Evolutionary conservation across 2,113 vertebrate genomes (phyloP).

Genomic region (Tychaedon coryphoeus): DNA sequence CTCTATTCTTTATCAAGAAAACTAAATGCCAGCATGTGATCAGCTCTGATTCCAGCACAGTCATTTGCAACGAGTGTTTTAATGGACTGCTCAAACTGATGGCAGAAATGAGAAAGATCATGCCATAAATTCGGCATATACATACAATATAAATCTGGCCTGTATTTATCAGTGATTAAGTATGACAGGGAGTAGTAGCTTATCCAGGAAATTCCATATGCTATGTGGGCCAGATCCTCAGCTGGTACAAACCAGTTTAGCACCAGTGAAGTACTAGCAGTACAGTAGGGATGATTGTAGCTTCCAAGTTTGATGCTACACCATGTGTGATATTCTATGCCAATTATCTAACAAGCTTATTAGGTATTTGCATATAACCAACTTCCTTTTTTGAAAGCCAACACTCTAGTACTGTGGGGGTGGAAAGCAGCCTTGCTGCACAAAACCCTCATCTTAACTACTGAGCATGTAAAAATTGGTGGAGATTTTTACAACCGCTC

Average conservation of each 20-base stretch:
- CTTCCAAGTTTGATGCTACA: slow-evolving; percentile 36
- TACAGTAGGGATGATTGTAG: not conserved
- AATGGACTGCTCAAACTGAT: not conserved
- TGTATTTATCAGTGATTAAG: slow-evolving; percentile 32
- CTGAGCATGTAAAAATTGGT: not conserved
- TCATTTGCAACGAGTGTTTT: not conserved
- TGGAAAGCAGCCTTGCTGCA: not conserved
- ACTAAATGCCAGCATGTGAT: slow-evolving; percentile 53
- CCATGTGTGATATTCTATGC: slow-evolving; percentile 20
- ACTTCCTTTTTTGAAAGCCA: slow-evolving; percentile 19
- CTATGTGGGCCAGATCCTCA: slow-evolving; percentile 14
- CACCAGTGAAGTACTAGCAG: slow-evolving; percentile 14
- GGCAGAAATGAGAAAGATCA: slow-evolving; percentile 24
- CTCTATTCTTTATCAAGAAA: slow-evolving; percentile 64
- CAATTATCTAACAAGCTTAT: slow-evolving; percentile 50
- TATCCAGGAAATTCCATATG: slow-evolving; percentile 51
- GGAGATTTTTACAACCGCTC: not conserved
- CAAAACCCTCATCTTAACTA: not conserved
- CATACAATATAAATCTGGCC: not conserved
- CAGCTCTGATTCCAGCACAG: slow-evolving; percentile 37
- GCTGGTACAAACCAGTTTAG: slow-evolving; percentile 37
- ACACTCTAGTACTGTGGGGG: not conserved
- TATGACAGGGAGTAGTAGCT: not conserved
- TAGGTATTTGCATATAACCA: slow-evolving; percentile 44
- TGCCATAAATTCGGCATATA: not conserved